Evolutionary conservation across 92 coral and sea anemone genomes (phyloP), one percentile per base, ranked within the genome.

Genomic region (Epizoanthus fatuus): DNA sequence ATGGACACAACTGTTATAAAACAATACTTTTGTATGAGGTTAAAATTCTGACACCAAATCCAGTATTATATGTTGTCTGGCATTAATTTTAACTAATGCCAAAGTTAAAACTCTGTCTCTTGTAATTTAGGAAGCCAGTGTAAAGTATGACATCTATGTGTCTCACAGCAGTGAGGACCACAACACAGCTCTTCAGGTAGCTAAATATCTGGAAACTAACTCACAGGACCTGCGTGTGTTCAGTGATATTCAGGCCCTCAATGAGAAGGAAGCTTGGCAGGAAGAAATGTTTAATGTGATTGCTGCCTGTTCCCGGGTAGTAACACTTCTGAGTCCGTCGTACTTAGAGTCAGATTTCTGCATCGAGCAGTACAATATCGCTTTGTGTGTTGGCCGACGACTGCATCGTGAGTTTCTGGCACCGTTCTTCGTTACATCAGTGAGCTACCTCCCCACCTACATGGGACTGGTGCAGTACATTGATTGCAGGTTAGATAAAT

Each of bases 341-440:
- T 95, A 90, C 69, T 72, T 95, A 85, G 83, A 90, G 56, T 87
- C 90, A 59, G 94, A 88, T 6, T 88, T 89, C 63, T 95, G 98
- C 63, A 93, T 91, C 32, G 98, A 95, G 42, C 98, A 95, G 82
- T 95, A 90, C 81, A 95, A 95, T 88, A 95, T 95, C 82, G 98
- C 98, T 37, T 15, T 95, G 69, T 95, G 98, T 70, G 84, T 92
- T 15, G 88, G 90, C 73, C 93, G 98, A 13, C 85, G 87, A 35
- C 87, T 81, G 2, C 94, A 88, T 49, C 90, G 86, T 57, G 89
- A 90, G 56, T 85, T 95, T 4, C 86, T 95, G 67, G 94, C 95
- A 32, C 98, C 98, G 32, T 90, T 95, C 59, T 95, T 88, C 72
- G 77, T 95, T 57, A 80, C 87, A 1, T 66, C 90, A 42, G 89